These are phyloP conservation scores for Troides oblongomaculatus DNA, from an alignment of 2,888 invertebrate genomes.

Conservation along the genomic window DNA sequence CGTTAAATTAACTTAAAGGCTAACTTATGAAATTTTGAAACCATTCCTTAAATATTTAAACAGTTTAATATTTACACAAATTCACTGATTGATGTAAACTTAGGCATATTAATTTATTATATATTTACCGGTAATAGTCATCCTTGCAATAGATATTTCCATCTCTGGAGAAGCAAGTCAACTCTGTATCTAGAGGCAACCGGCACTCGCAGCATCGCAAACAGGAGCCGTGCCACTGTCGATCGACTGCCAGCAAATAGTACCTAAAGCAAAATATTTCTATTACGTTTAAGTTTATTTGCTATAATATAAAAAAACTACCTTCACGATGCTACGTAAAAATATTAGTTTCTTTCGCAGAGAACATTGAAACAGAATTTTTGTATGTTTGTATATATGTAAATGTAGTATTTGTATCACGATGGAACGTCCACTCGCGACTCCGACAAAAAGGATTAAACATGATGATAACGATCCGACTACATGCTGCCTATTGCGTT, in stretches of 20 bases:
- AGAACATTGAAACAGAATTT: background rate
- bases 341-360: background rate
- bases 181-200: slow-evolving; percentile 89
- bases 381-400: background rate
- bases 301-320: background rate
- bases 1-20: background rate
- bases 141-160: slow-evolving; percentile 96
- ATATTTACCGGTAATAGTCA: slow-evolving; percentile 92
- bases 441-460: slow-evolving; percentile 9
- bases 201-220: slow-evolving; percentile 92
- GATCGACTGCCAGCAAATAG: slow-evolving; percentile 91
- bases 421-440: background rate
- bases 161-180: slow-evolving; percentile 93
- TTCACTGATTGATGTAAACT: too few species aligned
- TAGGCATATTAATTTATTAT: too few species aligned
- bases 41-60: too few species aligned
- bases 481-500: slow-evolving; percentile 12
- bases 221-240: slow-evolving; percentile 94
- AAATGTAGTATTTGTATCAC: background rate
- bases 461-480: slow-evolving; percentile 8
- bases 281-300: background rate
- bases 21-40: background rate
- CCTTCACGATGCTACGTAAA: too few species aligned
- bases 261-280: slow-evolving; percentile 55
- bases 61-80: too few species aligned